A percentile compares a stretch with the other conserved stretches of the same genome.
phyloP scores from a whole-genome alignment of 1,140 invertebrate species.

The Meteorus sp. region DNA sequence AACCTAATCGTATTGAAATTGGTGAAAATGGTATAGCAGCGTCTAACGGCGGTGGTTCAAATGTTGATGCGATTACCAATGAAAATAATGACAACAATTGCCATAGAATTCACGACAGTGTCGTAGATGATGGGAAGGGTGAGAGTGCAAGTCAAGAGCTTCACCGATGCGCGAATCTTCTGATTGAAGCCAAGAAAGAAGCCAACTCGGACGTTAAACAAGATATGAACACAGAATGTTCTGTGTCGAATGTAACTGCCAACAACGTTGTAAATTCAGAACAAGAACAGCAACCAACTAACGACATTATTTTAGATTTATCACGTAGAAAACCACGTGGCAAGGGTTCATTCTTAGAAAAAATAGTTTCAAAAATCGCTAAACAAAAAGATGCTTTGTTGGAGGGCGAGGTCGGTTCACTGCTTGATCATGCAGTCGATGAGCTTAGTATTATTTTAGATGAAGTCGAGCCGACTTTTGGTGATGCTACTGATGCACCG shows the following conservation, averaged over 20 bases:
- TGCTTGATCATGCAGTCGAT: slow-evolving; percentile 40
- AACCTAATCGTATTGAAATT: slow-evolving; percentile 28
- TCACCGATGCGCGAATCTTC: background rate
- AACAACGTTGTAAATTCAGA: background rate
- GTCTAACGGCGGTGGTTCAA: background rate
- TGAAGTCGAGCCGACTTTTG: slow-evolving; percentile 33
- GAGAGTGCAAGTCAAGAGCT: slow-evolving; percentile 8
- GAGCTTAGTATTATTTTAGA: slow-evolving; percentile 44
- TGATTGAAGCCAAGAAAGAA: background rate
- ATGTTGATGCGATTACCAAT: background rate
- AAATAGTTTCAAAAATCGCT: slow-evolving; percentile 56
- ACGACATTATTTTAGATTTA: slow-evolving; percentile 54
- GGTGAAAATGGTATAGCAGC: slow-evolving; percentile 21
- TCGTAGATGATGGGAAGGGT: slow-evolving; percentile 10
- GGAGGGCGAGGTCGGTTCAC: slow-evolving; percentile 40
- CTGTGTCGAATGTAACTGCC: background rate
- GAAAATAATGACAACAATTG: slow-evolving; percentile 18
- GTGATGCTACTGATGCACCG: slow-evolving; percentile 19
- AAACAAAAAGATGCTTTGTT: slow-evolving; percentile 53
- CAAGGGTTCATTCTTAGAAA: slow-evolving; percentile 51
- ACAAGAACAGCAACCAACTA: slow-evolving; percentile 30
- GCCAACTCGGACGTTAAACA: background rate
- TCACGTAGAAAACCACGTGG: slow-evolving; percentile 48
- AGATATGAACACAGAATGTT: background rate
- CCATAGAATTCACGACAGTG: slow-evolving; percentile 15